Base-by-base conservation (phyloP, 2,888 invertebrate species). In the Pterobdella sp. region DNA sequence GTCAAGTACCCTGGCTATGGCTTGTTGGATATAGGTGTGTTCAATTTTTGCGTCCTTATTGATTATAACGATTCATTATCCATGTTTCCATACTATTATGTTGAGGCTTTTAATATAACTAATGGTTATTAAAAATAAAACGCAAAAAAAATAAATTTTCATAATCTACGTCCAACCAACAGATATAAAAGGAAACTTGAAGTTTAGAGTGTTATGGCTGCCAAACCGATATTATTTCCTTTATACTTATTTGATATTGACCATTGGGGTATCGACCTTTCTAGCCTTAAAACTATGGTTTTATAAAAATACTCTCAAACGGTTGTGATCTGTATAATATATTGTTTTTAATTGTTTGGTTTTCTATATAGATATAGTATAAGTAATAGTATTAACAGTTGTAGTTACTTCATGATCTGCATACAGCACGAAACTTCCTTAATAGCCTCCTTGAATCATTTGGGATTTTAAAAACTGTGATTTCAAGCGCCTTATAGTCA, bases 171-270 rank as follows among this genome's bases (percentile, higher is more conserved):
- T 7, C 26, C 49, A 35, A 35, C 26, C 32, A 78, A 26, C 79
- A 83, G 83, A 77, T 71, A 73, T 75, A 56, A 74, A 77, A 72
- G 81, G 81, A 26, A 75, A 74, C 26, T 72, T 81, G 69, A 74
- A 79, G 71, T 91, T 90, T 82, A 88, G 89, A n/a, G 88, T 91
- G 49, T 85, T 91, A 73, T 91, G 91, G 91, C 87, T 90, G 52
- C 90, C 91, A 69, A 85, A 86, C 76, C 86, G 92, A 79, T 90
- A 91, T 73, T 42, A 77, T 52, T 29, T 76, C 14, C 63, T 63
- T 18, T 68, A 73, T 35, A 52, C 69, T 37, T 73, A 73, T 26
- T 26, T 56, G 14, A 22, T 56, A 22, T 56, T n/a, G n/a, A 26
- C 60, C 60, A 14, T 56, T 26, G 3, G 18, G 14, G n/a, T 56